Evolutionary conservation across 2,888 invertebrate species (phyloP), one percentile per base, ranked within the genome.

Genomic region (Erebia palarica): DNA sequence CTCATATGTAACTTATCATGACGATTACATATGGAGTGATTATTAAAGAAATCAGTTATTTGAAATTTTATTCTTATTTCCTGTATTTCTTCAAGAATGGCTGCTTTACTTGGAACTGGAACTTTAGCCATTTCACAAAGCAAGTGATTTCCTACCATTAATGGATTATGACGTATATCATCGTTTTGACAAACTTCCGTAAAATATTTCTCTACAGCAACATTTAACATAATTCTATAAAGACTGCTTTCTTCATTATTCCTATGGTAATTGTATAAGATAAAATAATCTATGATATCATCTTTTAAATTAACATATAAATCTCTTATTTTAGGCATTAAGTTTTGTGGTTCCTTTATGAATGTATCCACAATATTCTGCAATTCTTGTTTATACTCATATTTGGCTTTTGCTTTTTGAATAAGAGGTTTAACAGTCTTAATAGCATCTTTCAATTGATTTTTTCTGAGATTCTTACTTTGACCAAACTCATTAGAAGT

Each of bases 281-380:
- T 68, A 77, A 84, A 90, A 74, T 83, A 76, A 49, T 89, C 85
- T 13, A 87, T 77, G 16, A 90, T 85, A 53, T 86, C 82, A 36
- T 83, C 82, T 51, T 68, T 70, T 36, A 76, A 58, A 4, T 63
- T 71, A 36, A 10, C 42, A 10, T 65, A 70, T 44, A 49, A 47
- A 8, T 36, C 57, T n/a, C n/a, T 61, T 51, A 51, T 65, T 44
- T 65, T 58, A n/a, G 58, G 10, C 16, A 42, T 57, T 57, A 51
- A 2, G 44, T 42, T 64, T 47, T 13, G 13, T 8, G 84, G 78
- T 70, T 79, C 76, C 21, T 79, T 78, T 42, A 89, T 77, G 49
- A 86, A 72, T 51, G 70, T 80, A 27, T 72, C 70, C 7, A 87
- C 79, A 5, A 82, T 83, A 51, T 75, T 77, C 75, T 81, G 81